Evolutionary conservation across 2,113 vertebrate species (phyloP).

Genomic region (Hippocampus abdominalis): DNA sequence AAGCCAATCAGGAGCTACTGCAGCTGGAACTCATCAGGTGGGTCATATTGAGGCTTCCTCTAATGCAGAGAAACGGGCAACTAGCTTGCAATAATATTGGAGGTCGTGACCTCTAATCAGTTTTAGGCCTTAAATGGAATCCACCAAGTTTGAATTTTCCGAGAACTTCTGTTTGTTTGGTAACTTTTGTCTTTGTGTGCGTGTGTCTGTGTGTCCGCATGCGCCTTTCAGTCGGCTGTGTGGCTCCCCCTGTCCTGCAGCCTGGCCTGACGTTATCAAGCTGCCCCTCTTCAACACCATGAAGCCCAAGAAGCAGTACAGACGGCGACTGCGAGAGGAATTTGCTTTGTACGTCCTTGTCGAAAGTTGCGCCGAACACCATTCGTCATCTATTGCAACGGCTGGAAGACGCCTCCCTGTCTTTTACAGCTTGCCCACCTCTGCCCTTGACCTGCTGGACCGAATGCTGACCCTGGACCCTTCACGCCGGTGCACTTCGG

Average conservation of each 20-base stretch:
- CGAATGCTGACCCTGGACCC: conserved; percentile 97
- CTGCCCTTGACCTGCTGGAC: conserved; percentile 91
- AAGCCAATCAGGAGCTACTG: conserved; percentile 96
- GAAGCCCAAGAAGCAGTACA: conserved; percentile 99
- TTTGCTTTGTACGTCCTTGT: conserved; percentile 83
- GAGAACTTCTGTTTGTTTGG: no score
- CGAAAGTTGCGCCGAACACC: no score
- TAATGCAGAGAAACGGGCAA: no score
- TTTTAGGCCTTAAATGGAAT: no score
- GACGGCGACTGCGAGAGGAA: conserved; percentile 90
- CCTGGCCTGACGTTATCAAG: conserved; percentile 97
- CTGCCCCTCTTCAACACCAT: conserved; percentile 97
- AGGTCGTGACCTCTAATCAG: no score
- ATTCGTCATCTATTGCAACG: background rate
- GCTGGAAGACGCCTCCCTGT: conserved; percentile 20
- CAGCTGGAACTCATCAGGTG: conserved; percentile 98
- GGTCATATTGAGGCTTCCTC: background rate
- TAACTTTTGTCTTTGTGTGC: no score
- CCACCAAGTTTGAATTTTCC: no score
- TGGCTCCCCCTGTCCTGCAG: conserved; percentile 93
- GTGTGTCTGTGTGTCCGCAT: background rate
- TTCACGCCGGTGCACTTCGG: conserved; percentile 88
- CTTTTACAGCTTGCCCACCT: conserved; percentile 77
- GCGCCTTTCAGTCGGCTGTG: conserved; percentile 82
- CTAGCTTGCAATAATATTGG: no score